phyloP scores from a whole-genome alignment of 1,140 invertebrate genomes.

The Drosophila ananassae region DNA sequence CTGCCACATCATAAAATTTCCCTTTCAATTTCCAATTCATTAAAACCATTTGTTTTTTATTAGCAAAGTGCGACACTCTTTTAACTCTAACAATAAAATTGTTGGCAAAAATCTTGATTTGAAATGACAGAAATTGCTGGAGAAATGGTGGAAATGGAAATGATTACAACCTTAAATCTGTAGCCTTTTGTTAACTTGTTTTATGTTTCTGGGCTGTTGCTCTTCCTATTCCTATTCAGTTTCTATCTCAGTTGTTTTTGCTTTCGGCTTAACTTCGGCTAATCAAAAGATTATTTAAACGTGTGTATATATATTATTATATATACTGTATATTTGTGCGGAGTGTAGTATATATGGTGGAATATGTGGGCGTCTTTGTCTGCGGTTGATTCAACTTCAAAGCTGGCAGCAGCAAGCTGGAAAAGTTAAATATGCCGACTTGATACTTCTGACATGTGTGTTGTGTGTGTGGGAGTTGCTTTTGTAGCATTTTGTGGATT shows the following conservation, averaged over 20 bases:
- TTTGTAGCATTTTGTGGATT: constrained; percentile 26
- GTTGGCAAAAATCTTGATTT: neutral
- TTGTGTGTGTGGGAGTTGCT: constrained; percentile 3
- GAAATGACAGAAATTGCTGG: neutral
- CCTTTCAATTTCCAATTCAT: neutral
- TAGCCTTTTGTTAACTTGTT: constrained; percentile 1
- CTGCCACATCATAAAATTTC: neutral
- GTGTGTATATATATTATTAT: neutral
- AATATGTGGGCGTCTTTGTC: constrained; percentile 17
- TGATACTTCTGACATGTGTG: constrained; percentile 11
- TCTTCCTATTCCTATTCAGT: neutral
- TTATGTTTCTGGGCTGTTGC: neutral
- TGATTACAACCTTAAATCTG: neutral
- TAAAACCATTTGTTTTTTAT: neutral
- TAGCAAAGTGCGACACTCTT: neutral
- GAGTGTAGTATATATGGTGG: neutral
- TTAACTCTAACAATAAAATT: neutral
- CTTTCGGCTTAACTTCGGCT: constrained; percentile 30
- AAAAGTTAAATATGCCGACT: constrained; percentile 18
- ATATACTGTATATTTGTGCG: neutral
- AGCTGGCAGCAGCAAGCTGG: constrained; percentile 19
- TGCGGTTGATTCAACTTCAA: constrained; percentile 30
- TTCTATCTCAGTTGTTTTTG: constrained; percentile 6
- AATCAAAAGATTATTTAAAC: constrained; percentile 38
- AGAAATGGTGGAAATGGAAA: neutral